Evolutionary conservation across 1,140 invertebrate species (phyloP).

Genomic region (Druon quercuslanigerum): DNA sequence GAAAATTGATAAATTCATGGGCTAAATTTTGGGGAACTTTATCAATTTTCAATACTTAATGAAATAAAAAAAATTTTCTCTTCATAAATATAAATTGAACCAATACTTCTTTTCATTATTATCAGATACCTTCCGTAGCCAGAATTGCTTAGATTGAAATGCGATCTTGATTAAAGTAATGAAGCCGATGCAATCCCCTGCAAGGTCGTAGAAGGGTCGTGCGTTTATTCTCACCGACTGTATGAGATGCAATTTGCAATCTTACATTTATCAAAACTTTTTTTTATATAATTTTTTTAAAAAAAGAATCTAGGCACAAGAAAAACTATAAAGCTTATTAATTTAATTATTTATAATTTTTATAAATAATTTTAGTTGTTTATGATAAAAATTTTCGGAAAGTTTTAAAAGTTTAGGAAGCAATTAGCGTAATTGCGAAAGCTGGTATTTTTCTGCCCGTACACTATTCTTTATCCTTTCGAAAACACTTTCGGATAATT

Average conservation of each 20-base stretch:
- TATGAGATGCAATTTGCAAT: conserved; percentile 2
- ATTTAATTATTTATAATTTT: too few relatives aligned
- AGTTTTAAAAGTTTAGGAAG: too few relatives aligned
- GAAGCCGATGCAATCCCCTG: conserved; percentile 21
- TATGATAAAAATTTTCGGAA: too few relatives aligned
- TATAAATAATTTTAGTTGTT: too few relatives aligned
- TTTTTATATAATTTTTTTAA: neutral
- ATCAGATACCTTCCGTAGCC: neutral
- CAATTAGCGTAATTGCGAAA: too few relatives aligned
- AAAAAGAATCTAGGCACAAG: neutral
- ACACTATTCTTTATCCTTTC: neutral
- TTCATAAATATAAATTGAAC: conserved; percentile 4
- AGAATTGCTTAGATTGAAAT: conserved; percentile 24
- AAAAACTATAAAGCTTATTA: too few relatives aligned
- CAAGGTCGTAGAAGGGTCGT: conserved; percentile 21
- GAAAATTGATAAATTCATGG: neutral
- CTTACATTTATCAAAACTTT: neutral
- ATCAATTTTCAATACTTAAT: neutral
- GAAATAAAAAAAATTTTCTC: neutral
- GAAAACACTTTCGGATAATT: too few relatives aligned
- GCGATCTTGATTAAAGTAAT: conserved; percentile 28
- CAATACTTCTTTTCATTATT: neutral
- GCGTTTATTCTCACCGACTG: conserved; percentile 19
- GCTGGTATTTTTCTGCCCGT: neutral
- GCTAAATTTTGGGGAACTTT: neutral